Evolutionary conservation across 2,797 vertebrate species (phyloP).

Genomic region (Falco columbarius): DNA sequence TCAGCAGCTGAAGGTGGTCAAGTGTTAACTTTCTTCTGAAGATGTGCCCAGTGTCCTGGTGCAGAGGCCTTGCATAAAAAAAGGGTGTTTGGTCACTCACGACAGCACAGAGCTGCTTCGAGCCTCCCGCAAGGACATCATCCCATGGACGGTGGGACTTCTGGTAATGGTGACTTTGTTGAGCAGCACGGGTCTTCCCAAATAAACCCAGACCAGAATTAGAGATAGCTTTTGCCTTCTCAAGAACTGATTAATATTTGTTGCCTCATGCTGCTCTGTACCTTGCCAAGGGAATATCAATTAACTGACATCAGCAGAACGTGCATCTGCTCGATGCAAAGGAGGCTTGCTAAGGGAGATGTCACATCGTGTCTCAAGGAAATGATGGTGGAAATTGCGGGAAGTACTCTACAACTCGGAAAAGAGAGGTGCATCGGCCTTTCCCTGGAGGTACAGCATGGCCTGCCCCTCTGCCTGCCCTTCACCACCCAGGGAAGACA

Average conservation of each 20-base stretch:
- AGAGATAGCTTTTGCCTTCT: not conserved
- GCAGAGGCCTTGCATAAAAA: not conserved
- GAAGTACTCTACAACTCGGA: not conserved
- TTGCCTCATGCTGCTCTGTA: not conserved
- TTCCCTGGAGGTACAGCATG: not conserved
- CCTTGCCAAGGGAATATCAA: not conserved
- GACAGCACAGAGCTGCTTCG: not conserved
- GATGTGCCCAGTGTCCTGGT: not conserved
- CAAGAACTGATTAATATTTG: not conserved
- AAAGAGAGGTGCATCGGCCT: not conserved
- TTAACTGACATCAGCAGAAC: not conserved
- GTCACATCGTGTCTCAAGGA: not conserved
- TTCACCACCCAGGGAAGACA: not conserved
- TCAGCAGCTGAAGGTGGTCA: not conserved
- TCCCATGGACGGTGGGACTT: not conserved
- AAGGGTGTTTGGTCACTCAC: fast-evolving
- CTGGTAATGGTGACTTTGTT: not conserved
- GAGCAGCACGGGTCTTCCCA: not conserved
- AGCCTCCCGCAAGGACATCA: not conserved
- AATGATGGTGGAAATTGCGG: not conserved
- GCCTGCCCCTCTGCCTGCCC: not conserved
- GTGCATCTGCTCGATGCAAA: not conserved
- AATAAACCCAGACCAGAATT: not conserved
- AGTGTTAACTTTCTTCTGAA: not conserved
- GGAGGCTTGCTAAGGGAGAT: not conserved